These are phyloP conservation scores for Limosa lapponica DNA, from an alignment of 2,797 vertebrate genomes.

Conservation along the genomic window DNA sequence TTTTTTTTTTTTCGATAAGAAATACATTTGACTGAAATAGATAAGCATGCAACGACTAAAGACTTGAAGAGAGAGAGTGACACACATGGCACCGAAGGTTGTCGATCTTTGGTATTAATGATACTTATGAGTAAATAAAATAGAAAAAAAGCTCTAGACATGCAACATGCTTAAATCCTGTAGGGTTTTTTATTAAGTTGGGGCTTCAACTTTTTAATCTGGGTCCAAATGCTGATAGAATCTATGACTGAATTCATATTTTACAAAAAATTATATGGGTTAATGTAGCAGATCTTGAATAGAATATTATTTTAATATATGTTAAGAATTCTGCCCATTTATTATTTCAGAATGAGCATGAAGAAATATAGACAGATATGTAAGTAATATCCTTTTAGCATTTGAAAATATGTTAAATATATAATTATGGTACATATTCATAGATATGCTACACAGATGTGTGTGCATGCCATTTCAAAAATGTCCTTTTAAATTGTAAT, in stretches of 20 bases:
- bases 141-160: constrained; percentile 50
- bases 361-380: neutral
- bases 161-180: constrained; percentile 71
- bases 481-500: constrained; percentile 58
- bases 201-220: constrained; percentile 54
- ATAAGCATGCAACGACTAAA: constrained; percentile 94
- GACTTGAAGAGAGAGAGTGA: constrained; percentile 87
- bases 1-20: constrained; percentile 87
- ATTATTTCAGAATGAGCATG: constrained; percentile 22
- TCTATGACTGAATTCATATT: neutral
- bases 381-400: neutral
- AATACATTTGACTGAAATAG: constrained; percentile 99
- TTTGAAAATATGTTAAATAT: constrained; percentile 27
- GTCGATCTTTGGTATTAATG: constrained; percentile 89
- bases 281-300: neutral
- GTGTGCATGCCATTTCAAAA: constrained; percentile 49
- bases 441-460: constrained; percentile 56
- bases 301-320: constrained; percentile 4
- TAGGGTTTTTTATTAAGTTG: neutral
- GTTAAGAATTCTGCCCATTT: neutral
- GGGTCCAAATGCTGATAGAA: constrained; percentile 22
- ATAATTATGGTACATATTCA: neutral
- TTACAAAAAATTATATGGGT: neutral
- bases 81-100: constrained; percentile 83
- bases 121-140: constrained; percentile 91